phyloP scores from a whole-genome alignment of 2,797 vertebrate genomes.

The Phylloscopus collybita region DNA sequence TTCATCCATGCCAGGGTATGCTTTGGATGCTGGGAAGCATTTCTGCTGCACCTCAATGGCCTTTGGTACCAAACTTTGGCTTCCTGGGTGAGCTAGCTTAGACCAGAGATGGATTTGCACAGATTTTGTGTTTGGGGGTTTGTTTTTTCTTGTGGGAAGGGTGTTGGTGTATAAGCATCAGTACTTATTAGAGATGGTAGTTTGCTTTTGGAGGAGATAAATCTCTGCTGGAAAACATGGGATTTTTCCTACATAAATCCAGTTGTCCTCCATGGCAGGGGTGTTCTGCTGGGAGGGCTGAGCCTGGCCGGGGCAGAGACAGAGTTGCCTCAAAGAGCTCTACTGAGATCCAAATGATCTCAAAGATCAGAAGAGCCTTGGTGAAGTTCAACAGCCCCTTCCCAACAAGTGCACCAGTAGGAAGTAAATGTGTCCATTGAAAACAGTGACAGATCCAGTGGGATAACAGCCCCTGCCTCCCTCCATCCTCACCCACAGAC shows the following conservation, averaged over 20 bases:
- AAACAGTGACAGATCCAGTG: background rate
- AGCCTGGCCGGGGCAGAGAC: background rate
- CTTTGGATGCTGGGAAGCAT: background rate
- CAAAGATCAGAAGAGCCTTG: background rate
- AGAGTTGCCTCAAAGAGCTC: background rate
- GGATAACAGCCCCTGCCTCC: background rate
- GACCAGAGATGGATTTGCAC: slow-evolving; percentile 1
- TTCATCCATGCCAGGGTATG: background rate
- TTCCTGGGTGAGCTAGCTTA: background rate
- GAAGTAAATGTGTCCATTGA: accelerated
- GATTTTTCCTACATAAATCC: background rate
- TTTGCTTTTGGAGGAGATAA: background rate
- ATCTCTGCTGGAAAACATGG: background rate
- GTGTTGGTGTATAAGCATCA: background rate
- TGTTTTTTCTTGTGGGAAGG: background rate
- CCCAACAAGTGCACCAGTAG: background rate
- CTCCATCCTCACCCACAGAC: accelerated
- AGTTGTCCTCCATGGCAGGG: background rate
- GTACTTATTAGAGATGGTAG: accelerated
- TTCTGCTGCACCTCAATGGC: background rate
- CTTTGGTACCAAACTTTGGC: background rate
- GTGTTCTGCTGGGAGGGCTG: background rate
- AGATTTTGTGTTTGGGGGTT: background rate
- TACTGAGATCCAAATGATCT: background rate
- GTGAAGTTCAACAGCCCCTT: background rate